A percentile compares a stretch with the other conserved stretches of the same genome.
phyloP scores from a whole-genome alignment of 1,140 invertebrate species.

The Trissolcus basalis region DNA sequence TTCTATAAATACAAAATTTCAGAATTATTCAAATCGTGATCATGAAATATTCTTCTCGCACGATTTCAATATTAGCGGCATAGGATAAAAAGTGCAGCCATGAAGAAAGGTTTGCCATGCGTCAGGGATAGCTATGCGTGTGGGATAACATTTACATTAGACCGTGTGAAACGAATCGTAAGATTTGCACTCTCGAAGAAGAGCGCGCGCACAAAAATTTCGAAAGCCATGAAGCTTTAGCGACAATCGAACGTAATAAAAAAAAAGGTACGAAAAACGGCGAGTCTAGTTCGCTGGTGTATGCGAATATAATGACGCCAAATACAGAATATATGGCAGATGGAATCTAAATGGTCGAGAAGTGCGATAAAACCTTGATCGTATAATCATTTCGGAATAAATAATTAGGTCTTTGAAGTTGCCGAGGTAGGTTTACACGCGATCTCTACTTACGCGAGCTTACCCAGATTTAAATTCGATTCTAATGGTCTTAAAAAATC shows the following conservation, averaged over 20 bases:
- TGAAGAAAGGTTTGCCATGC: slow-evolving; percentile 57
- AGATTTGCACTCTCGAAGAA: slow-evolving; percentile 22
- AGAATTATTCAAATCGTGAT: too few relatives aligned
- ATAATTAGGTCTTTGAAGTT: slow-evolving; percentile 57
- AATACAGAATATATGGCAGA: slow-evolving; percentile 51
- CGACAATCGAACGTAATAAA: slow-evolving; percentile 28
- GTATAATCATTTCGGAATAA: slow-evolving; percentile 57
- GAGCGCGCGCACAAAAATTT: slow-evolving; percentile 21
- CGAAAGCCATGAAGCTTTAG: slow-evolving; percentile 21
- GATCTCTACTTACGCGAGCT: slow-evolving; percentile 46
- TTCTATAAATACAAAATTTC: too few relatives aligned
- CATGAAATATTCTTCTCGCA: not conserved
- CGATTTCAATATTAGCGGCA: slow-evolving; percentile 4
- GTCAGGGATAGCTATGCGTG: slow-evolving; percentile 43
- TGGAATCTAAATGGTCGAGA: slow-evolving; percentile 51
- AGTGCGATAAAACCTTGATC: slow-evolving; percentile 59
- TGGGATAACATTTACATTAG: slow-evolving; percentile 23
- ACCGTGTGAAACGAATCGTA: slow-evolving; percentile 43
- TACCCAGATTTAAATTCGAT: slow-evolving; percentile 47
- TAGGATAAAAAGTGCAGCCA: slow-evolving; percentile 46
- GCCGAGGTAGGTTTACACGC: slow-evolving; percentile 52
- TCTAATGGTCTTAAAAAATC: slow-evolving; percentile 46
- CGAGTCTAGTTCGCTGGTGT: slow-evolving; percentile 4
- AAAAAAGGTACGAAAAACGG: slow-evolving; percentile 14
- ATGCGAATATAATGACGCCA: slow-evolving; percentile 35